A percentile compares a stretch with the other conserved stretches of the same genome.
These are phyloP conservation scores for Gallinago media DNA, from an alignment of 2,113 vertebrate genomes.

Conservation along the genomic window DNA sequence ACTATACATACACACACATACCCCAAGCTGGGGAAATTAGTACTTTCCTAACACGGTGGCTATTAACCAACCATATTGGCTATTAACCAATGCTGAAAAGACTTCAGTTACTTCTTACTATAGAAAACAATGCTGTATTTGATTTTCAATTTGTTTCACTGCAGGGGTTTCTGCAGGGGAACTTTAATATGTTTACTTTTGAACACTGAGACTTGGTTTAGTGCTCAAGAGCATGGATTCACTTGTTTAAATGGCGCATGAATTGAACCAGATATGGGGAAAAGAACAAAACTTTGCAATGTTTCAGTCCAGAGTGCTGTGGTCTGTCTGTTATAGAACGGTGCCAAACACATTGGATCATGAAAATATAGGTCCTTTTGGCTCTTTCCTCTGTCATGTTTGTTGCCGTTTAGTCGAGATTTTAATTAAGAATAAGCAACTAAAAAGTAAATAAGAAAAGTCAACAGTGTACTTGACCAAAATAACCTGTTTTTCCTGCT, in stretches of 20 bases:
- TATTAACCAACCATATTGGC: background rate
- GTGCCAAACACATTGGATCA: background rate
- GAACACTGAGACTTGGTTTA: conserved; percentile 8
- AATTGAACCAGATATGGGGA: too few species aligned
- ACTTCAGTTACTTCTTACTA: conserved; percentile 15
- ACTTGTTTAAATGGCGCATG: background rate
- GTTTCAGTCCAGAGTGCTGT: background rate
- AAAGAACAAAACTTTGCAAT: background rate
- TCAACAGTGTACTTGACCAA: background rate
- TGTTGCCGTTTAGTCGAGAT: background rate
- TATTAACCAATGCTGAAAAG: conserved; percentile 17
- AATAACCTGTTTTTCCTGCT: background rate
- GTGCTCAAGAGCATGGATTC: background rate
- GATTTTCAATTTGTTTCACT: conserved; percentile 62
- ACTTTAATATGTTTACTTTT: conserved; percentile 53
- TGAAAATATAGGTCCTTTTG: background rate
- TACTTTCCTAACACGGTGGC: background rate
- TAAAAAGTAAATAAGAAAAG: background rate
- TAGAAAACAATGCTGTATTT: conserved; percentile 22
- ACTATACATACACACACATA: background rate
- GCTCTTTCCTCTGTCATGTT: background rate
- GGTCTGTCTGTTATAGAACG: background rate
- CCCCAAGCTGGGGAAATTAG: background rate
- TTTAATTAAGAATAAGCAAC: background rate
- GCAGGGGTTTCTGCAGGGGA: conserved; percentile 25